Evolutionary conservation across 2,888 invertebrate species (phyloP).

Genomic region (Heliconius cydno): DNA sequence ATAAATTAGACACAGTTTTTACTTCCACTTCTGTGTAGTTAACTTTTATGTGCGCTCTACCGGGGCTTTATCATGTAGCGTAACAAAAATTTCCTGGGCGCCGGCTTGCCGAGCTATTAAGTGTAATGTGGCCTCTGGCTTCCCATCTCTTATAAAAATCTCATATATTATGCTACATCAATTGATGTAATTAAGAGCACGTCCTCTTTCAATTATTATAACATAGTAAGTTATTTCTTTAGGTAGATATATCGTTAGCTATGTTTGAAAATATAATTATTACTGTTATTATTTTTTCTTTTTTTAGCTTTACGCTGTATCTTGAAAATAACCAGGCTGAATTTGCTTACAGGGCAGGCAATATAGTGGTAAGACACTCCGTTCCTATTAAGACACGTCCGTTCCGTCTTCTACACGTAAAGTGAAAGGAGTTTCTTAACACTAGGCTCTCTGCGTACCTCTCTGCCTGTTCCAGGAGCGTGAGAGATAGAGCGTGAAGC

Average conservation of each 20-base stretch:
- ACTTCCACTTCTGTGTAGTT: slow-evolving; percentile 50
- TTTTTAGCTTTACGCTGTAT: too few species aligned
- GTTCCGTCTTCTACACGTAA: too few species aligned
- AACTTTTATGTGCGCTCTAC: slow-evolving; percentile 54
- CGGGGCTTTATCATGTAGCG: slow-evolving; percentile 56
- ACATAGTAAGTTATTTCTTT: neutral
- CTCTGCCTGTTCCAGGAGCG: neutral
- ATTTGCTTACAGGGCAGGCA: too few species aligned
- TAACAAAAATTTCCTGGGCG: slow-evolving; percentile 63
- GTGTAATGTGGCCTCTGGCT: slow-evolving; percentile 57
- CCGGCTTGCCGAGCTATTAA: slow-evolving; percentile 67
- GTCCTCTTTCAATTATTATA: neutral
- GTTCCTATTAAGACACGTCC: too few species aligned
- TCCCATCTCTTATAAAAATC: slow-evolving; percentile 42
- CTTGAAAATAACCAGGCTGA: too few species aligned
- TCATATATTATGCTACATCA: slow-evolving; percentile 30
- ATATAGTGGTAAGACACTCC: too few species aligned
- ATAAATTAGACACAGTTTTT: slow-evolving; percentile 39
- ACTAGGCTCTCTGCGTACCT: too few species aligned
- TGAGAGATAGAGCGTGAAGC: neutral
- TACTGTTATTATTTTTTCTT: too few species aligned
- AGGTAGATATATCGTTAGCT: neutral
- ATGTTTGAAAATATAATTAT: too few species aligned
- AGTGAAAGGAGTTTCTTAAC: too few species aligned
- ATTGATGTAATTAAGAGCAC: slow-evolving; percentile 23